These are phyloP conservation scores for Myxocyprinus asiaticus DNA, from an alignment of 2,113 vertebrate species.

Conservation along the genomic window DNA sequence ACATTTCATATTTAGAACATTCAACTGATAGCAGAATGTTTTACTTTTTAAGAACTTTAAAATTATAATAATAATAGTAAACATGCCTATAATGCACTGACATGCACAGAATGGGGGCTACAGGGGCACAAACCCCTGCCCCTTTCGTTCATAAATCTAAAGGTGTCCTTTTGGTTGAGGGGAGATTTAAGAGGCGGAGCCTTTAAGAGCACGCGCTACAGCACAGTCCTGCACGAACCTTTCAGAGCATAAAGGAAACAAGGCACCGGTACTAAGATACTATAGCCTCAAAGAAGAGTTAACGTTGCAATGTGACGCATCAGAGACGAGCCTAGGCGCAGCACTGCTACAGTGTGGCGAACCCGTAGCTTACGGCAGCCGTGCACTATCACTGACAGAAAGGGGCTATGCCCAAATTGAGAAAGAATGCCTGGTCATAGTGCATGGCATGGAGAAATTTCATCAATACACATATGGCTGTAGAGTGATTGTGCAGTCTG, in stretches of 20 bases:
- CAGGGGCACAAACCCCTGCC: no score
- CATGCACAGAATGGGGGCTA: no score
- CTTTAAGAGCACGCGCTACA: no score
- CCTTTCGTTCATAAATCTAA: no score
- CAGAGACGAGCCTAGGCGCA: neutral
- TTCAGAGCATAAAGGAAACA: slow-evolving; percentile 1
- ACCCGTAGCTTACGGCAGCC: neutral
- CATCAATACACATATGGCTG: slow-evolving; percentile 3
- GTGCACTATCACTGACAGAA: neutral
- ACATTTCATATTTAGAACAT: no score
- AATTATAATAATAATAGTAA: no score
- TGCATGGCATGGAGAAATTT: neutral
- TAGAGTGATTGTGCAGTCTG: neutral
- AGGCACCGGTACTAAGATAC: neutral
- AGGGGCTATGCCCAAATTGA: neutral
- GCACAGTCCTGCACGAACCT: neutral
- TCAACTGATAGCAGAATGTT: no score
- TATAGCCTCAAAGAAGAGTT: slow-evolving; percentile 1
- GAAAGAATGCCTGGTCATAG: neutral
- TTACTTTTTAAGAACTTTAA: no score
- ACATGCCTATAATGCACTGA: no score
- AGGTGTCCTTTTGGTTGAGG: no score
- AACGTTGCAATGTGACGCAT: neutral
- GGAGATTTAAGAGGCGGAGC: no score
- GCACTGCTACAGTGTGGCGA: neutral